These are phyloP conservation scores for Oncorhynchus kisutch DNA, from an alignment of 2,113 vertebrate species.

Conservation along the genomic window DNA sequence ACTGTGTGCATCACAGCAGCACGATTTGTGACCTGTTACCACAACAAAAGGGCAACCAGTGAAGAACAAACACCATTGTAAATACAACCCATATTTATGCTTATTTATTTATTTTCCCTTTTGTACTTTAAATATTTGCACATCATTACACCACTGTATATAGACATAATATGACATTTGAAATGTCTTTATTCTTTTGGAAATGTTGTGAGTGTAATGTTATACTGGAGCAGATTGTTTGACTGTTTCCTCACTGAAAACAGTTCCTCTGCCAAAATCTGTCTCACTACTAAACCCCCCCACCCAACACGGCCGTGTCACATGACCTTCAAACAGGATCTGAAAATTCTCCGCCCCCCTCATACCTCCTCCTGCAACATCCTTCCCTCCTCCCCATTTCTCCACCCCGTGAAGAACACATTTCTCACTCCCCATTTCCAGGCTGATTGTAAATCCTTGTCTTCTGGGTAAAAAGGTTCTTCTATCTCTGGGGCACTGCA, in stretches of 20 bases:
- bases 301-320: constrained; percentile 60
- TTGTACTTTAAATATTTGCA: no score
- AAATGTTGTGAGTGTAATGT: no score
- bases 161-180: no score
- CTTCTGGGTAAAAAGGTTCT: constrained; percentile 53
- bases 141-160: no score
- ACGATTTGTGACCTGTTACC: no score
- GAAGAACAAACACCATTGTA: no score
- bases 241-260: constrained; percentile 41
- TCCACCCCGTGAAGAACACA: constrained; percentile 47
- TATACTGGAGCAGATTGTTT: constrained; percentile 10
- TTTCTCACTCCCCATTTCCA: constrained; percentile 75
- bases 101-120: no score
- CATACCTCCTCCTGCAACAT: neutral
- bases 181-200: no score
- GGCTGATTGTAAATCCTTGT: constrained; percentile 68
- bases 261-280: constrained; percentile 47
- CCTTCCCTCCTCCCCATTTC: constrained; percentile 16
- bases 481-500: constrained; percentile 11
- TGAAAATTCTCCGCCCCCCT: neutral
- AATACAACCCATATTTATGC: no score
- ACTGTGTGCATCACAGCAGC: no score
- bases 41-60: no score
- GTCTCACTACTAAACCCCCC: constrained; percentile 44
- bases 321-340: constrained; percentile 72